Percentiles rank a stretch among this genome's conserved stretches.
Evolutionary conservation across 1,140 invertebrate genomes (phyloP).

Genomic region (Amphibalanus amphitrite): DNA sequence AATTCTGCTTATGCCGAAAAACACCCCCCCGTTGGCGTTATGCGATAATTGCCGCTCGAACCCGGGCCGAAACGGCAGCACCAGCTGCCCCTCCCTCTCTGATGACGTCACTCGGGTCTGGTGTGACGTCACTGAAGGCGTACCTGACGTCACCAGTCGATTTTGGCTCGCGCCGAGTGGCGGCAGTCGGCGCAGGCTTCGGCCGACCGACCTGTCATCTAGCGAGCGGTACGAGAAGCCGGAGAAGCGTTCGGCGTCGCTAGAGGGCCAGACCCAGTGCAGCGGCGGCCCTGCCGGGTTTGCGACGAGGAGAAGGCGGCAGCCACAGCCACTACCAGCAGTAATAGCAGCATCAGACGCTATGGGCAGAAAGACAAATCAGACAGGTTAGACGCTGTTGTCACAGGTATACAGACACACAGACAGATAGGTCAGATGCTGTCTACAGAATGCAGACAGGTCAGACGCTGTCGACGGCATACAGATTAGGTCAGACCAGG

Average conservation of each 20-base stretch:
- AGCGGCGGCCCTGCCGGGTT: too few relatives aligned
- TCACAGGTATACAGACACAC: too few relatives aligned
- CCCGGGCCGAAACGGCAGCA: neutral
- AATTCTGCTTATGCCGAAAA: neutral
- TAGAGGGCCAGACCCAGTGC: neutral
- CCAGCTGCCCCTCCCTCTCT: neutral
- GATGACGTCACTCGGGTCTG: neutral
- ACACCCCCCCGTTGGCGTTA: neutral
- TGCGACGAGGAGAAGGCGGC: too few relatives aligned
- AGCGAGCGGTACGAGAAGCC: neutral
- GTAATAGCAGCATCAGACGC: neutral
- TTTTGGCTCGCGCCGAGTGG: too few relatives aligned
- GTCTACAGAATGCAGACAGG: too few relatives aligned
- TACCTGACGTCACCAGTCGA: neutral
- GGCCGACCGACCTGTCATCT: neutral
- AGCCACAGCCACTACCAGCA: neutral
- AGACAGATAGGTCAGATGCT: too few relatives aligned
- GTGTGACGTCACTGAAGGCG: neutral
- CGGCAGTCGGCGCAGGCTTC: too few relatives aligned
- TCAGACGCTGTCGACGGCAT: too few relatives aligned
- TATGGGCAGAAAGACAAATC: neutral
- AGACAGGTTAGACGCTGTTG: too few relatives aligned
- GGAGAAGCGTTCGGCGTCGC: neutral
- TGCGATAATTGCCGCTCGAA: neutral
- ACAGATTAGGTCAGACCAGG: too few relatives aligned